Evolutionary conservation across 2,888 invertebrate genomes (phyloP), one percentile per base, ranked within the genome.

Genomic region (Loripinus fragilis): DNA sequence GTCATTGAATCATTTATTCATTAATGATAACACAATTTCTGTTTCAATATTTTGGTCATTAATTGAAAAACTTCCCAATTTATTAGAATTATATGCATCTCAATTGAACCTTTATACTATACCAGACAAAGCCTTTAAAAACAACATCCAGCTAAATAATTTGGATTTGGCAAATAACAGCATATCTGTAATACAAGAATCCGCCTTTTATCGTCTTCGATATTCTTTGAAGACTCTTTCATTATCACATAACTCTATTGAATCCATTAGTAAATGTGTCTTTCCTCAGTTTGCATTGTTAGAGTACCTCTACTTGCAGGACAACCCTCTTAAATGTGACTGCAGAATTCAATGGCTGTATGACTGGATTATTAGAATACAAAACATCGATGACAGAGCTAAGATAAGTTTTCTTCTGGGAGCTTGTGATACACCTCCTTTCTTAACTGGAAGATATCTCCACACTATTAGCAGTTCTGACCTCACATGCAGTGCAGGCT

Each of bases 311-410:
- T 70, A 97, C 90, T 95, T 98, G 87, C 96, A 96, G 33, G 95
- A 95, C 66, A 98, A 98, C 93, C 97, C 96, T 7, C 94, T 97
- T 88, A 95, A 95, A 73, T 98, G 98, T 90, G 96, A 97, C 92
- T 98, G 98, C 91, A 95, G 96, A 38, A 93, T 97, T 0, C 94
- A 96, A 41, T 97, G 97, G 97, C 94, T 98, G 0, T 95, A 96
- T 20, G 96, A 86, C 23, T 87, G 85, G 88, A 48, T 85, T 20
- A 23, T 65, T 0, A 12, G 12, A 8, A 38, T 38, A 38, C 8
- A 0, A n/a, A 52, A 23, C 8, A 30, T 25, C 33, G 3, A 0
- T 35, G 30, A 71, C 10, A 30, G 10, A n/a, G 1, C 3, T 12
- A 17, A 30, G 35, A 64, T 35, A 15, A 20, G 60, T 33, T 23